Evolutionary conservation across 2,113 vertebrate species (phyloP), one percentile per base, ranked within the genome.

Genomic region (Xyrauchen texanus): DNA sequence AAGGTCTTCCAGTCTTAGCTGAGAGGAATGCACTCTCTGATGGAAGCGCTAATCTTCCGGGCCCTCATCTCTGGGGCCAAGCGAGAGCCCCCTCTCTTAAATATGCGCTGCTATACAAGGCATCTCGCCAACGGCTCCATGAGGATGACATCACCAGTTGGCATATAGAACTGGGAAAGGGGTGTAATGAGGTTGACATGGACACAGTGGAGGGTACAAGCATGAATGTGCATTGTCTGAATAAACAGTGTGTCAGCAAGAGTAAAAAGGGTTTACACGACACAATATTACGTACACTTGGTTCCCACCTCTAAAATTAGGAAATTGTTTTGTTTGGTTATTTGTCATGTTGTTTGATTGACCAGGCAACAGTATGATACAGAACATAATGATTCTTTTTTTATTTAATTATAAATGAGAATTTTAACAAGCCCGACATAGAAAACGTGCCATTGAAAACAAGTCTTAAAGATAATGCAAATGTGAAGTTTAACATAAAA

Each of bases 131-230:
- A 34, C 21, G 21, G 21, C 21, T 81, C 88, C 87, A 65, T 78
- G 85, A 82, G 87, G 86, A 85, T 93, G 92, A 93, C 91, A 91
- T 93, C 93, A 93, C 86, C 81, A 52, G 84, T 86, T 92, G 90
- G 93, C 91, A 90, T 82, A 55, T 73, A 86, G 85, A 86, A 80
- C 72, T 83, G 81, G 81, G 78, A 75, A 80, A 60, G 76, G 68
- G 77, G 74, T 87, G 89, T 93, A 93, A 92, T 93, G 90, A 88
- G 88, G 88, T 90, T 90, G 87, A 88, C 85, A 86, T 88, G 87
- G 84, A 77, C 72, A 78, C 62, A 13, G 72, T 72, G 46, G 74
- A 74, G 71, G 58, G 13, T 13, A 58, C 8, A 3, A 34, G 8
- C 73, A 64, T 49, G 51, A 53, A 55, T 7, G 49, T 65, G 63